Conservation (phyloP, 2,113 vertebrate genomes). For the Rhadina sibilatrix region DNA sequence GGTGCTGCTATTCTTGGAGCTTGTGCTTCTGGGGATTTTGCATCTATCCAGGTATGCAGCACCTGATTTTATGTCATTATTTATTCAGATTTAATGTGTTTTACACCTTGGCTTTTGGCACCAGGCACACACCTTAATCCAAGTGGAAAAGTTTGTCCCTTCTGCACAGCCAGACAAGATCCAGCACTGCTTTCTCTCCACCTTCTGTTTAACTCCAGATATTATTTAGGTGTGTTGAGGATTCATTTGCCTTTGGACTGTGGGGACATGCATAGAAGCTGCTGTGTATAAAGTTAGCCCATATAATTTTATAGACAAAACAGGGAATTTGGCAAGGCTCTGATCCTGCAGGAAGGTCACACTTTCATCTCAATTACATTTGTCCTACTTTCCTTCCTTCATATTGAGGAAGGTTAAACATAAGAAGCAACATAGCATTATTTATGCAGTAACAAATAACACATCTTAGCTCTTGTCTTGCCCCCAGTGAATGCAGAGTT, state of each 20-base stretch:
- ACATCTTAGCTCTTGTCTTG: neutral
- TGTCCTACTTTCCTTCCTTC: neutral
- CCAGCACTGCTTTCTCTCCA: neutral
- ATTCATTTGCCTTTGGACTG: neutral
- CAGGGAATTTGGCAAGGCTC: neutral
- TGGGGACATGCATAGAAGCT: neutral
- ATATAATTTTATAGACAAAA: neutral
- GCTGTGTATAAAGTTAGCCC: neutral
- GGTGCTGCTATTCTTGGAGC: conserved; percentile 92
- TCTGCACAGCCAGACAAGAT: neutral
- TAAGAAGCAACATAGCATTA: neutral
- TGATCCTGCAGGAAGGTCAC: neutral
- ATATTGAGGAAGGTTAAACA: neutral
- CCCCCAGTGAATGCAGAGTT: neutral
- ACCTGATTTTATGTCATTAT: neutral
- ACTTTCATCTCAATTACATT: neutral
- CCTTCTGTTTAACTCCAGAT: neutral
- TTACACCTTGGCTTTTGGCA: conserved; percentile 4
- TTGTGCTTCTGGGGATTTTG: conserved; percentile 88
- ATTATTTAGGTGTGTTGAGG: neutral
- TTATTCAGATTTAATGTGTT: neutral
- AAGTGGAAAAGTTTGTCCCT: conserved; percentile 44
- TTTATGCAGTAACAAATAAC: neutral
- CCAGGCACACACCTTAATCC: conserved; percentile 10
- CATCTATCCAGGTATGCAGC: conserved; percentile 84